Percentiles rank a stretch among this genome's conserved stretches.
These are phyloP conservation scores for Phataginus tricuspis DNA, from an alignment of 2,797 vertebrate species.

Conservation along the genomic window DNA sequence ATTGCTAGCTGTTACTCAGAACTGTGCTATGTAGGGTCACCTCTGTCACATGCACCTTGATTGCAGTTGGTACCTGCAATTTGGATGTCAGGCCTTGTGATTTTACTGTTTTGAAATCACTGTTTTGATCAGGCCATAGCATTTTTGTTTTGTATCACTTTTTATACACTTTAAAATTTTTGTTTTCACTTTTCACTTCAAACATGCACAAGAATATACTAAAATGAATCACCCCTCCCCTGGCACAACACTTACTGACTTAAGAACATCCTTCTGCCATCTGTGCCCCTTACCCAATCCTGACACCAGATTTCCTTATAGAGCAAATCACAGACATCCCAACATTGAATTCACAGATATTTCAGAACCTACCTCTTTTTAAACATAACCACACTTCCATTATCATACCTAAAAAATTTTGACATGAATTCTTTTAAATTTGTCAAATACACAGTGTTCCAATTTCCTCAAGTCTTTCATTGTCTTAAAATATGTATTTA, in stretches of 20 bases:
- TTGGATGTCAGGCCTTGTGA: slow-evolving; percentile 10
- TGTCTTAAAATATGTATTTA: neutral
- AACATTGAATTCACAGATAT: slow-evolving; percentile 1
- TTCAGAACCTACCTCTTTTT: neutral
- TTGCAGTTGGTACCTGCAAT: slow-evolving; percentile 24
- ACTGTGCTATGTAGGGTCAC: neutral
- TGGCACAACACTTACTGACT: neutral
- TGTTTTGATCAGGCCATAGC: neutral
- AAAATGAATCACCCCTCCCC: neutral
- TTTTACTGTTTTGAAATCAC: neutral
- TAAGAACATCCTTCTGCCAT: neutral
- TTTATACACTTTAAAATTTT: neutral
- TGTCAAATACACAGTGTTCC: neutral
- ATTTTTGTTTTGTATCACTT: slow-evolving; percentile 32
- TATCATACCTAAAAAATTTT: neutral
- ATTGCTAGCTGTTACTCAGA: neutral
- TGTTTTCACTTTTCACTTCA: slow-evolving; percentile 37
- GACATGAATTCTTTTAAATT: neutral
- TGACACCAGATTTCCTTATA: neutral
- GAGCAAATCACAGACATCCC: neutral
- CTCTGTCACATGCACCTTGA: neutral
- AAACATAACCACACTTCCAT: slow-evolving; percentile 19
- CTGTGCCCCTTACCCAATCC: neutral
- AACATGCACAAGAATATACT: neutral
- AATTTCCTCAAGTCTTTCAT: neutral